phyloP scores from a whole-genome alignment of 2,797 vertebrate species.

The Enteromius argenteus region DNA sequence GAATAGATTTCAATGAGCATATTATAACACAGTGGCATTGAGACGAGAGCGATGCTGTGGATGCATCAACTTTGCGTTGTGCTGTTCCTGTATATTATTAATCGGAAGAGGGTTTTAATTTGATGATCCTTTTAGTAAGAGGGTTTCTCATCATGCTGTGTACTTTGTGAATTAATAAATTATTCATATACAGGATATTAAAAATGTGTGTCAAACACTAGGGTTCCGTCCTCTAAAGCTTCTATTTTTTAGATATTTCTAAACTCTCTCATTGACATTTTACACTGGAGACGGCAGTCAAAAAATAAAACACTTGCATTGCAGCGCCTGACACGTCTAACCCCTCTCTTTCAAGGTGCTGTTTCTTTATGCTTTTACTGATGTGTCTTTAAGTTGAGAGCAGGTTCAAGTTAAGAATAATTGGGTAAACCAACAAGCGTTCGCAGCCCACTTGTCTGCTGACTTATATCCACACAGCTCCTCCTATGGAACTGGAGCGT shows the following conservation, averaged over 20 bases:
- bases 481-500: slow-evolving; percentile 37
- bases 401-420: not conserved
- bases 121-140: slow-evolving; percentile 68
- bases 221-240: slow-evolving; percentile 52
- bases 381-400: slow-evolving; percentile 25
- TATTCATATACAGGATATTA: slow-evolving; percentile 78
- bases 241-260: slow-evolving; percentile 62
- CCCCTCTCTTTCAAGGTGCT: slow-evolving; percentile 12
- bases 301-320: slow-evolving; percentile 20
- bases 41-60: slow-evolving; percentile 54
- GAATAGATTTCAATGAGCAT: slow-evolving; percentile 69
- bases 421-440: not conserved
- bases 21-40: slow-evolving; percentile 58
- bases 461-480: not conserved
- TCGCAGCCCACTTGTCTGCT: slow-evolving; percentile 9
- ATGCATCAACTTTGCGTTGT: slow-evolving; percentile 49
- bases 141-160: slow-evolving; percentile 68
- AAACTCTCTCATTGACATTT: slow-evolving; percentile 21
- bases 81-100: slow-evolving; percentile 64
- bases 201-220: slow-evolving; percentile 64
- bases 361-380: slow-evolving; percentile 21
- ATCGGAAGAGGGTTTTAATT: slow-evolving; percentile 72
- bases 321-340: slow-evolving; percentile 24
- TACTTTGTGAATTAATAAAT: slow-evolving; percentile 84
- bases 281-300: slow-evolving; percentile 21